Evolutionary conservation across 2,888 invertebrate genomes (phyloP).

Genomic region (Gerris lacustris): DNA sequence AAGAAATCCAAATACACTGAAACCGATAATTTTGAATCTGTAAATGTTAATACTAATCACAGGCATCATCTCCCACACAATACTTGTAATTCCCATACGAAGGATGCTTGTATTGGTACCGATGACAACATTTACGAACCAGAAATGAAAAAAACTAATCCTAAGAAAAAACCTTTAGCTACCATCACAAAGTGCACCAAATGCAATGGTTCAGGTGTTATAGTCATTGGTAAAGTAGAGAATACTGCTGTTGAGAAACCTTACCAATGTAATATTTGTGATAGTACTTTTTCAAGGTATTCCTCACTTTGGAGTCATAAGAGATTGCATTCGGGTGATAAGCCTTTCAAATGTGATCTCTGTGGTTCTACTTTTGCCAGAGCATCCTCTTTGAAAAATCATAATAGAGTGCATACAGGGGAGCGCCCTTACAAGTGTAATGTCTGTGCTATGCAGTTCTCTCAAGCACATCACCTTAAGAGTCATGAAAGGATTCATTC

Average conservation of each 20-base stretch:
- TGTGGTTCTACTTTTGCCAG: slow-evolving; percentile 80
- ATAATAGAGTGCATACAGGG: slow-evolving; percentile 75
- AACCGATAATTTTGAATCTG: slow-evolving; percentile 21
- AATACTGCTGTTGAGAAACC: slow-evolving; percentile 51
- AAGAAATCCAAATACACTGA: slow-evolving; percentile 26
- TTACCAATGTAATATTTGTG: slow-evolving; percentile 78
- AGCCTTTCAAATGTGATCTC: slow-evolving; percentile 78
- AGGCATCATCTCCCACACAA: slow-evolving; percentile 10
- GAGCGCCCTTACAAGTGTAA: slow-evolving; percentile 51
- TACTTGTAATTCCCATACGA: background rate
- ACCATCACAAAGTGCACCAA: slow-evolving; percentile 78
- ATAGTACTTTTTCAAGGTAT: slow-evolving; percentile 44
- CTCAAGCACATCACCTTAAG: slow-evolving; percentile 75
- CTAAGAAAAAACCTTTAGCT: slow-evolving; percentile 67
- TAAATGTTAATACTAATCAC: slow-evolving; percentile 29
- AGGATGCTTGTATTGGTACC: slow-evolving; percentile 15
- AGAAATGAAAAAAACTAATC: slow-evolving; percentile 51
- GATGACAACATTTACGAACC: slow-evolving; percentile 12
- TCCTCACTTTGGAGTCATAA: slow-evolving; percentile 83
- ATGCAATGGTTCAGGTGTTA: slow-evolving; percentile 77
- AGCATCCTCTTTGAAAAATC: slow-evolving; percentile 80
- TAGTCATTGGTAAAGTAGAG: slow-evolving; percentile 50
- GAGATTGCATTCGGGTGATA: slow-evolving; percentile 68
- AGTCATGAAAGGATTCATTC: slow-evolving; percentile 81
- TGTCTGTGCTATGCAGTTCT: slow-evolving; percentile 82